Base-by-base conservation (phyloP, 2,113 vertebrate species). In the Nymphicus hollandicus region DNA sequence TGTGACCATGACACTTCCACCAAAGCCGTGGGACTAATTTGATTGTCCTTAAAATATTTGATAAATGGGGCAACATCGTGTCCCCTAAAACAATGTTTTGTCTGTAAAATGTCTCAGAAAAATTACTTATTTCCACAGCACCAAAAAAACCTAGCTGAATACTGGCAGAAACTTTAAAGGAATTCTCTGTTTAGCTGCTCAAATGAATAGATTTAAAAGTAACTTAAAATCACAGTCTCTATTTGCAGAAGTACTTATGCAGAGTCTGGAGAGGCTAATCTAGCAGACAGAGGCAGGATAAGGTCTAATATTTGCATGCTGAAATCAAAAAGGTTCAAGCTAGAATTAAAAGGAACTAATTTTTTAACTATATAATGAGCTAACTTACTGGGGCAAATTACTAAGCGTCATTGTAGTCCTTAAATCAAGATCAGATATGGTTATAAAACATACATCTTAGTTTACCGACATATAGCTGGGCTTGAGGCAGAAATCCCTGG, bases 351-450 rank as follows among this genome's bases (percentile, higher is more conserved):
- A 85, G 70, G 39, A 43, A 89, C 88, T 93, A 90, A 73, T 83
- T 88, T 91, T 93, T 91, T 88, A 91, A 88, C 46, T 88, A 46
- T 44, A 71, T 83, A 89, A 86, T 70, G 60, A 96, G 82, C 31
- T 88, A 85, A 80, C 22, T 69, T 82, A 84, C 70, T 58, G 53
- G 78, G 82, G 39, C 64, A 93, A 96, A 93, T 93, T 96, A 56
- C 28, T 69, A 50, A 88, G 68, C 72, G 39, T 74, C 89, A 91
- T 88, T 96, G 81, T 95, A 91, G 84, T 94, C 28, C 50, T 90
- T 95, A 96, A 95, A 94, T 91, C 81, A 93, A 71, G 55, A 83
- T 78, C 82, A 90, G 64, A 93, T 83, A 66, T 53, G n/a, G 68
- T 81, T 91, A 91, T 94, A 93, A 89, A 96, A 86, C 79, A 88